Conservation (phyloP, 35 echinoderm and acorn worm species). For the Hemicentrotus pulcherrimus region DNA sequence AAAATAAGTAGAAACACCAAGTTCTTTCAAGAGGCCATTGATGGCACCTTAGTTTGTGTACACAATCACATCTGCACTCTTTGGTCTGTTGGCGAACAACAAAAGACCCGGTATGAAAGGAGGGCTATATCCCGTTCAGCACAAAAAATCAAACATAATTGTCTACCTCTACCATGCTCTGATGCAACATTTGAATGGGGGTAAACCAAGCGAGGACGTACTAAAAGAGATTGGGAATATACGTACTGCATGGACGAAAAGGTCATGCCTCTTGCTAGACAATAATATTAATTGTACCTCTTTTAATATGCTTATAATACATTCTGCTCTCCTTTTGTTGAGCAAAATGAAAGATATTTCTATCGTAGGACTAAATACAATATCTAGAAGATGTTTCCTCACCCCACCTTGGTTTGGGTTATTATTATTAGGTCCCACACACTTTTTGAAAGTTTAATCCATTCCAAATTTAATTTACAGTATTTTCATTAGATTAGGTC, state of each 20-base stretch:
- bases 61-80: slow-evolving; percentile 26
- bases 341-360: background rate
- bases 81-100: background rate
- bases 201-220: background rate
- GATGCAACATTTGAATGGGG: background rate
- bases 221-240: background rate
- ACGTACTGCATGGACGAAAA: background rate
- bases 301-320: background rate
- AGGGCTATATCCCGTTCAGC: background rate
- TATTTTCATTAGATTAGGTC: background rate
- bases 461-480: background rate
- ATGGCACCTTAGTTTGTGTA: background rate
- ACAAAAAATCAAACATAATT: slow-evolving; percentile 11
- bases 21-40: background rate
- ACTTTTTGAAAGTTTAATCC: background rate
- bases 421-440: background rate
- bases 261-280: background rate
- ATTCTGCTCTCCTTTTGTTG: background rate
- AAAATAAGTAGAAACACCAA: background rate
- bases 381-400: background rate
- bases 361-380: background rate
- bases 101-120: background rate
- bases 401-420: background rate
- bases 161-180: background rate
- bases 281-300: background rate